Conservation (phyloP, 2,797 vertebrate species). For the Hephaestus fuliginosus region DNA sequence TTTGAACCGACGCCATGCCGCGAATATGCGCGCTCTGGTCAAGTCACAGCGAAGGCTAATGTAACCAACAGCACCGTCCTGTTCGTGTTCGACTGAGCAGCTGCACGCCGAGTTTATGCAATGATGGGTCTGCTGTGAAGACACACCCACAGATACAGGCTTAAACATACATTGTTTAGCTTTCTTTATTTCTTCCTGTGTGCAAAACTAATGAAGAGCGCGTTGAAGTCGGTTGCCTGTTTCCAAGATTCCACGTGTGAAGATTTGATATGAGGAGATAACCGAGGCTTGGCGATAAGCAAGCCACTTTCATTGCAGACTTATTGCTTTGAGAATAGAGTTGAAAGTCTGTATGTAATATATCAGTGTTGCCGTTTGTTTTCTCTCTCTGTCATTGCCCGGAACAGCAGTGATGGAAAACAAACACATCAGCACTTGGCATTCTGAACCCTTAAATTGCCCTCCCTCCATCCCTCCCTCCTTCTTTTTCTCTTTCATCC, state of each 20-base stretch:
- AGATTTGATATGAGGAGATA: slow-evolving; percentile 69
- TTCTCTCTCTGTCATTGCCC: slow-evolving; percentile 84
- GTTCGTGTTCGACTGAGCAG: slow-evolving; percentile 49
- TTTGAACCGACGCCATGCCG: slow-evolving; percentile 70
- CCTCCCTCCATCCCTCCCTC: slow-evolving; percentile 77
- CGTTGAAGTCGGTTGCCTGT: slow-evolving; percentile 23
- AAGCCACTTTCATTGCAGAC: slow-evolving; percentile 70
- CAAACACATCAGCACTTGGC: slow-evolving; percentile 90
- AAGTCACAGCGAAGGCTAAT: slow-evolving; percentile 51
- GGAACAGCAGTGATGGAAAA: slow-evolving; percentile 87
- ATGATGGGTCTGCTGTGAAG: slow-evolving; percentile 28
- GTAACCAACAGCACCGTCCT: slow-evolving; percentile 50
- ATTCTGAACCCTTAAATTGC: slow-evolving; percentile 86
- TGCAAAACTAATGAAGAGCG: slow-evolving; percentile 37
- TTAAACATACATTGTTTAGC: slow-evolving; percentile 4
- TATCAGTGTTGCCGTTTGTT: slow-evolving; percentile 84
- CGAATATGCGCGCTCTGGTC: slow-evolving; percentile 46
- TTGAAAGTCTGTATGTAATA: slow-evolving; percentile 82
- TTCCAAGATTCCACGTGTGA: slow-evolving; percentile 41
- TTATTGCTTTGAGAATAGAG: slow-evolving; percentile 77
- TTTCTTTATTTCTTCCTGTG: slow-evolving; percentile 38
- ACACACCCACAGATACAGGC: slow-evolving; percentile 37
- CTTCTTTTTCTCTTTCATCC: slow-evolving; percentile 82
- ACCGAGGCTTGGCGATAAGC: slow-evolving; percentile 68
- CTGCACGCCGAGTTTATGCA: slow-evolving; percentile 39